Base-by-base conservation (phyloP, 2,888 invertebrate species). In the Ormyrus thymus region DNA sequence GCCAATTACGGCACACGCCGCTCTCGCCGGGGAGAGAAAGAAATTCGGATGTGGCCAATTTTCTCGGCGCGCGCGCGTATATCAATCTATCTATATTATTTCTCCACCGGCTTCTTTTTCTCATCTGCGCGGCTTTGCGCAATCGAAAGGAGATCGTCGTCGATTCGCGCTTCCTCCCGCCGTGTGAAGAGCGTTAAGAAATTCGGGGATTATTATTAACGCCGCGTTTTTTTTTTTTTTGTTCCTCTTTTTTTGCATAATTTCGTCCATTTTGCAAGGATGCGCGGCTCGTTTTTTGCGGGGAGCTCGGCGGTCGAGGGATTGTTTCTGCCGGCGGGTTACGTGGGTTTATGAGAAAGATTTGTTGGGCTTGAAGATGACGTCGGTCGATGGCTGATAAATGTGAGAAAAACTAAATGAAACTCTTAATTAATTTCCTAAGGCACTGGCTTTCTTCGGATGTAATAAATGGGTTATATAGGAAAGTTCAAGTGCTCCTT, bases 231-330 rank as follows among this genome's bases (percentile, higher is more conserved):
- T 2, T 29, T 29, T 29, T 29, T 29, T 29, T 29, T 29, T 29
- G n/a, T n/a, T n/a, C n/a, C n/a, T n/a, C n/a, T 70, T n/a, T 43
- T 69, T 69, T 69, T 69, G 68, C 68, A 69, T 69, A 69, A 69
- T 69, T 69, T 69, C 46, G 68, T 56, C 68, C 55, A 45, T 69
- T 69, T 69, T 56, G 68, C 56, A 69, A 69, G 7, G 29, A 9
- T 43, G 61, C 43, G 15, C 29, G 29, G 29, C 29, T 29, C 29
- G n/a, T 29, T 29, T 29, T 29, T 29, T 29, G 29, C 29, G 29
- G 29, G 29, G 29, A 29, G 29, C 29, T 29, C 29, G 29, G 29
- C 29, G 29, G 29, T 3, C 11, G 15, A 59, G 11, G 15, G 29
- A 29, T 29, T 43, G 15, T 46, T 64, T n/a, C 7, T 62, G n/a